Conservation (phyloP, 1,140 invertebrate species). For the Apis florea region DNA sequence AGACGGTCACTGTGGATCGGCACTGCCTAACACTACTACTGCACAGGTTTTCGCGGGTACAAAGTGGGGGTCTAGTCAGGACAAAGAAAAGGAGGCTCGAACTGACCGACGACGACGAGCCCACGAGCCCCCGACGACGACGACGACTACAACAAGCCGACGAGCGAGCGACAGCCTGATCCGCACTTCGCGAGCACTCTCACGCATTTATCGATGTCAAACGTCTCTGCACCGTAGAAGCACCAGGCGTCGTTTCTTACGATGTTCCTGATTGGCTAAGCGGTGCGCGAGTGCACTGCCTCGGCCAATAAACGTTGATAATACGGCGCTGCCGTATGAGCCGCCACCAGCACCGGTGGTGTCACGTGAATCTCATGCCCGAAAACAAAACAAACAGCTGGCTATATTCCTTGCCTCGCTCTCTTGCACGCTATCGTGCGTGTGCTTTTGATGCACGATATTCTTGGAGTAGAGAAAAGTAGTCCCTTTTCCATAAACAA, state of each 20-base stretch:
- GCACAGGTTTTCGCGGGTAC: conserved; percentile 54
- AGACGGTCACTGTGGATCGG: conserved; percentile 56
- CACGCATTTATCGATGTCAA: conserved; percentile 80
- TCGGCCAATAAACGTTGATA: conserved; percentile 64
- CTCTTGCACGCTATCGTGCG: conserved; percentile 52
- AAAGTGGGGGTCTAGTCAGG: conserved; percentile 32
- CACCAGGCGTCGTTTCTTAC: conserved; percentile 67
- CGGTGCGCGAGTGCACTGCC: conserved; percentile 60
- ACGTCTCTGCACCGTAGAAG: conserved; percentile 73
- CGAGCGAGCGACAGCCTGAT: conserved; percentile 70
- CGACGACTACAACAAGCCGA: conserved; percentile 58
- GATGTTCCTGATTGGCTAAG: conserved; percentile 62
- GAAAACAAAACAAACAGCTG: conserved; percentile 80
- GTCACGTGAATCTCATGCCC: conserved; percentile 79
- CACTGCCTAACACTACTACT: conserved; percentile 55
- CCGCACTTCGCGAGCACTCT: conserved; percentile 76
- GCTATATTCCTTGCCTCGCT: conserved; percentile 58
- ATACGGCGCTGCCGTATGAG: conserved; percentile 60
- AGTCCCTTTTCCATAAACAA: neutral
- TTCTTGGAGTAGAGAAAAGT: neutral
- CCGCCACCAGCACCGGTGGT: conserved; percentile 71
- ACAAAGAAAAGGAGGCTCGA: conserved; percentile 54
- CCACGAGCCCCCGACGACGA: conserved; percentile 50
- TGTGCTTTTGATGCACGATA: conserved; percentile 40
- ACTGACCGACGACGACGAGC: conserved; percentile 54